Evolutionary conservation across 30 jellyfish, hydroid and myxozoan species (phyloP), one percentile per base, ranked within the genome.

Genomic region (Aurelia aurita): DNA sequence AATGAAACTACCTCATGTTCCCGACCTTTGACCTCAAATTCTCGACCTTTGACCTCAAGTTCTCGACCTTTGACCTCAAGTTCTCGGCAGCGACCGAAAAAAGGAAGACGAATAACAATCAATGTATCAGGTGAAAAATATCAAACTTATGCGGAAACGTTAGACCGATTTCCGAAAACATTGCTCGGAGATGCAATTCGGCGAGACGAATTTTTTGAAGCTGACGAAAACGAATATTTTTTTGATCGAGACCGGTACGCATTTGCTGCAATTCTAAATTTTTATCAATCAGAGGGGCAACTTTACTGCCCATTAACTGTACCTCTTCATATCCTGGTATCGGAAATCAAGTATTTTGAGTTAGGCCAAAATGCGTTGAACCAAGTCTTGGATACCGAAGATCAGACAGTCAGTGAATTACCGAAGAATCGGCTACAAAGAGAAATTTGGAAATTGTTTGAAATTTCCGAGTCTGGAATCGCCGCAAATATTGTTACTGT

Each of bases 121-220:
- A 93, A 93, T 74, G 98, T 93, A 3, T 93, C 98, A 22, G 98
- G 98, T 14, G 98, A 93, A 61, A 84, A 88, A n/a, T 93, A 79
- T 59, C 98, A 93, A 59, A 93, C 98, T 1, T 93, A 81, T 60
- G 82, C 59, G 15, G 97, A 88, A 16, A 93, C 98, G 3, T 86
- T 93, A 14, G 96, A 88, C n/a, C 64, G 89, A 72, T 93, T 93
- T 79, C 98, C 98, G 51, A 78, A 81, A 26, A 87, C 98, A 22
- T 87, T 93, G 35, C 94, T 93, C 34, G 98, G 98, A 66, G 93
- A 89, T 62, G 54, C 74, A 14, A 62, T 19, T 0, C 89, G 85
- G 72, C 82, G 98, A 57, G 82, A 81, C 11, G 73, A 69, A 57
- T 93, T 64, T 84, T 93, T 81, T 70, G 96, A 87, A 47, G 85